Conservation (phyloP, 2,888 invertebrate species). For the Trichopria drosophilae region DNA sequence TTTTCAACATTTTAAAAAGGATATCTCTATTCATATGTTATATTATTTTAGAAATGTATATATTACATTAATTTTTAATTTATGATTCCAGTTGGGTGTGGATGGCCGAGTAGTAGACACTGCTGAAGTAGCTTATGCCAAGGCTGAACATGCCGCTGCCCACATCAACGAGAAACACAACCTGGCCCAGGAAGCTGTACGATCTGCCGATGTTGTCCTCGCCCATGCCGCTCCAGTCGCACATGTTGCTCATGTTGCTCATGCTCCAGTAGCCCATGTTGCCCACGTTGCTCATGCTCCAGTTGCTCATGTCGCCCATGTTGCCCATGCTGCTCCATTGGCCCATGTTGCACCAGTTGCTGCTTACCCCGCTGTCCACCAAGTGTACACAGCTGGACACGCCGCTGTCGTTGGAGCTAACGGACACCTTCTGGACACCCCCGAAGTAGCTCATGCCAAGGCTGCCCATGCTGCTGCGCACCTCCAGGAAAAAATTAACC, state of each 20-base stretch:
- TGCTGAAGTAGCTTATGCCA: slow-evolving; percentile 45
- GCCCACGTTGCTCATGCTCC: slow-evolving; percentile 16
- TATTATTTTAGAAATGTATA: background rate
- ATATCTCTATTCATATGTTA: no score
- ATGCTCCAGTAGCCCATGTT: slow-evolving; percentile 9
- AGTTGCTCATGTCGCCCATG: background rate
- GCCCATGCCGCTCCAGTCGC: slow-evolving; percentile 25
- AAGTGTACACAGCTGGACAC: background rate
- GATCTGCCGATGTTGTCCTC: slow-evolving; percentile 34
- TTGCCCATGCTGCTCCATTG: slow-evolving; percentile 6
- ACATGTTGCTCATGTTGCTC: no score
- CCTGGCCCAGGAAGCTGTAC: slow-evolving; percentile 43
- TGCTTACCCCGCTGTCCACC: slow-evolving; percentile 11
- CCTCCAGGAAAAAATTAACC: slow-evolving; percentile 35
- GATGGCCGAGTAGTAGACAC: slow-evolving; percentile 49
- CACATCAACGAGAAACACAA: slow-evolving; percentile 46
- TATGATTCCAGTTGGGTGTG: slow-evolving; percentile 32
- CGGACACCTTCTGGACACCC: slow-evolving; percentile 42
- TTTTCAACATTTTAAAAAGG: no score
- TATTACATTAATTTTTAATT: background rate
- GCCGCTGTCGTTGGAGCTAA: slow-evolving; percentile 33
- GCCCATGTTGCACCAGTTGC: slow-evolving; percentile 11
- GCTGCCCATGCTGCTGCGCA: slow-evolving; percentile 46
- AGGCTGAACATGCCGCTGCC: slow-evolving; percentile 48
- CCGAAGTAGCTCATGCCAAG: slow-evolving; percentile 43